Base-by-base conservation (phyloP, 2,888 invertebrate genomes). In the Tipula confusa region DNA sequence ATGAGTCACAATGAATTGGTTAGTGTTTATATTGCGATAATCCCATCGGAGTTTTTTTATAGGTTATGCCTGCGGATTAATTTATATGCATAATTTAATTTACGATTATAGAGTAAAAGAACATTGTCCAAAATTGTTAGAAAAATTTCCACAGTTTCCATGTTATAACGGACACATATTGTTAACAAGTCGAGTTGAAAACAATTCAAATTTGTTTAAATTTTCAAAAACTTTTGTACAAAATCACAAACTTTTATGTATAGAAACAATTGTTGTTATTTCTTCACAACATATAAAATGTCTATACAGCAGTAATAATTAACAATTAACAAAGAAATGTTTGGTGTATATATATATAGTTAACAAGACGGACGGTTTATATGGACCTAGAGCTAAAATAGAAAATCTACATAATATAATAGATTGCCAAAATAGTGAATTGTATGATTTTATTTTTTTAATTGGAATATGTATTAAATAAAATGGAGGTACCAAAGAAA, bases 331-430 rank as follows among this genome's bases (percentile, higher is more conserved):
- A 64, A 64, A 64, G 24, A 64, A 64, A 64, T 18, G 24, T 64
- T 24, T 64, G 24, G 43, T 43, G 15, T 43, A 43, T 43, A 43
- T 15, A 15, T 43, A 43, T 43, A 64, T 24, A 64, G 64, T 64
- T 64, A 64, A 64, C 64, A 64, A 18, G 24, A 64, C n/a, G 64
- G 18, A 64, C n/a, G 64, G 18, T 24, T 24, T 2, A 24, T 24
- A 24, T 24, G 24, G 64, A 64, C 64, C 64, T 24, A 64, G 64
- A 64, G 64, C 24, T 24, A 64, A 64, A 64, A 64, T 64, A 64
- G 64, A 64, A 64, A 64, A 64, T 64, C 24, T 64, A 64, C 64
- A 64, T 64, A 43, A 33, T 43, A 64, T 64, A 64, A 64, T 64
- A 64, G 64, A 64, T 64, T 64, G 64, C 64, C 64, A 64, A 64